Percentiles rank a stretch among this genome's conserved stretches.
phyloP scores from a whole-genome alignment of 2,113 vertebrate species.

The Holacanthus passer region DNA sequence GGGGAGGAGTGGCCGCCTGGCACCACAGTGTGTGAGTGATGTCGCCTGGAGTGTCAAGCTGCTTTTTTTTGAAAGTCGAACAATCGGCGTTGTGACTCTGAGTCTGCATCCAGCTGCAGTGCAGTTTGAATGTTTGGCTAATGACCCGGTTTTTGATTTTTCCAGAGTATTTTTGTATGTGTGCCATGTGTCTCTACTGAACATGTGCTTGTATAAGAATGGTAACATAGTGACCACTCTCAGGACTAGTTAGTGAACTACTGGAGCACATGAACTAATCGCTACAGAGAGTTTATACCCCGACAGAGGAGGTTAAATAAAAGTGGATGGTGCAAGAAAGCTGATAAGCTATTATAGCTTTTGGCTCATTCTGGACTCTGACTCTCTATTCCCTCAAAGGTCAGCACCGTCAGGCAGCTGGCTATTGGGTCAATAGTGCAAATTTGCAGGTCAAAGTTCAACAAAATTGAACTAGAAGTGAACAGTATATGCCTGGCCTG shows the following conservation, averaged over 20 bases:
- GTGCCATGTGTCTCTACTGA: too few relatives aligned
- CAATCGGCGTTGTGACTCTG: not conserved
- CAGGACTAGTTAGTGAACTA: too few relatives aligned
- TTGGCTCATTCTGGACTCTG: not conserved
- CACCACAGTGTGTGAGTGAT: not conserved
- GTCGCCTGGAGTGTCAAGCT: constrained; percentile 1
- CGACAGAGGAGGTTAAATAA: too few relatives aligned
- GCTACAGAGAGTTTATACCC: too few relatives aligned
- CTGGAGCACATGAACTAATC: too few relatives aligned
- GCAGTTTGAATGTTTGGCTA: too few relatives aligned
- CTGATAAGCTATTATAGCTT: not conserved
- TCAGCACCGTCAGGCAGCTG: not conserved
- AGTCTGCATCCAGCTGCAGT: not conserved
- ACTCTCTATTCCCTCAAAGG: not conserved
- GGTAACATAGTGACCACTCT: too few relatives aligned
- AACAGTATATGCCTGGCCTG: too few relatives aligned
- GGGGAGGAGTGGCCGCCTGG: not conserved
- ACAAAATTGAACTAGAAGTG: not conserved
- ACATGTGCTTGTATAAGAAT: too few relatives aligned
- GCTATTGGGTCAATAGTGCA: not conserved
- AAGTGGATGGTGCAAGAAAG: not conserved
- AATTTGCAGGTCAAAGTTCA: not conserved
- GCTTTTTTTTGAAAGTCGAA: not conserved
- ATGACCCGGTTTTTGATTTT: not conserved
- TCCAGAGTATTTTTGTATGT: not conserved